Conservation (phyloP, 2,888 invertebrate species). For the Watsonalla cultraria region DNA sequence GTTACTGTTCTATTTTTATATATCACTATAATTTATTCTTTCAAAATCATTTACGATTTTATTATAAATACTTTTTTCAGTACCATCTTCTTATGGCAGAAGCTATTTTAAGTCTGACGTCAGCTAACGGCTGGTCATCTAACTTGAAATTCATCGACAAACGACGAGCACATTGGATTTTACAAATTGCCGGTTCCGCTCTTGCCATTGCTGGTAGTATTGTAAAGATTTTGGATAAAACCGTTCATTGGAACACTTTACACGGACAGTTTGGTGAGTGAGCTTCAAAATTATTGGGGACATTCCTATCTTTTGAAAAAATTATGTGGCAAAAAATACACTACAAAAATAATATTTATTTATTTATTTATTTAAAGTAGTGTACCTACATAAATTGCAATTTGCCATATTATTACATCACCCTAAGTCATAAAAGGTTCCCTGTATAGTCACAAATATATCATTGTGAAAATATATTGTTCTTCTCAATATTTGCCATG, state of each 20-base stretch:
- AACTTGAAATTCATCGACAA: conserved; percentile 49
- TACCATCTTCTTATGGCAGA: conserved; percentile 63
- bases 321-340: no score
- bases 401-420: no score
- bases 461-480: background rate
- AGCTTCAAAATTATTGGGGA: background rate
- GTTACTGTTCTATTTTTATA: conserved; percentile 17
- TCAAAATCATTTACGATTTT: no score
- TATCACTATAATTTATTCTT: background rate
- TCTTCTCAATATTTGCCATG: no score
- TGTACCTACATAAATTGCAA: no score
- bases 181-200: conserved; percentile 52
- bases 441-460: no score
- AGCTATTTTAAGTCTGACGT: conserved; percentile 50
- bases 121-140: conserved; percentile 53
- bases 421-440: no score
- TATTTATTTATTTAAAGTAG: no score
- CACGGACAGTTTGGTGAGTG: conserved; percentile 51
- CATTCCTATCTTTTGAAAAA: no score
- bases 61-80: conserved; percentile 27
- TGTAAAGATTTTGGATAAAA: conserved; percentile 42
- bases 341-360: no score
- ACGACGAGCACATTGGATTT: conserved; percentile 50
- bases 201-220: conserved; percentile 54
- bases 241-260: conserved; percentile 38